Evolutionary conservation across 2,797 vertebrate species (phyloP).

Genomic region (Sebastes matsubarae): DNA sequence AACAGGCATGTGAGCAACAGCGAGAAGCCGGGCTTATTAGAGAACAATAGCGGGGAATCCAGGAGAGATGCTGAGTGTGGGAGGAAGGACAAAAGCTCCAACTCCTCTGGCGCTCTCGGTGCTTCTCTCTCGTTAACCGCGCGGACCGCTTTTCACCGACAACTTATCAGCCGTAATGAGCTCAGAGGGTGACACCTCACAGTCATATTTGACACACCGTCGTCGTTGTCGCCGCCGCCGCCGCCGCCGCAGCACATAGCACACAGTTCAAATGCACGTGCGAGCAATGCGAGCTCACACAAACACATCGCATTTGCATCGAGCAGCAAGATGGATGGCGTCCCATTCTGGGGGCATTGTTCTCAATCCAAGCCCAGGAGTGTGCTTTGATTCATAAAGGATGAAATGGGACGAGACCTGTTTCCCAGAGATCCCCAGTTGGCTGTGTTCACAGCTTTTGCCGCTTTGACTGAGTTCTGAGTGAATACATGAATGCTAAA

Average conservation of each 20-base stretch:
- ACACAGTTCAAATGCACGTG: background rate
- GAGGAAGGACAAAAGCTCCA: constrained; percentile 64
- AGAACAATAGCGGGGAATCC: constrained; percentile 73
- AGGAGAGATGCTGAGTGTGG: constrained; percentile 63
- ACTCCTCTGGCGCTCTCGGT: constrained; percentile 37
- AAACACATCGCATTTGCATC: constrained; percentile 24
- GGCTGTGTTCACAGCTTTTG: constrained; percentile 59
- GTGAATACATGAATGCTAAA: constrained; percentile 78
- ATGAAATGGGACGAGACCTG: constrained; percentile 73
- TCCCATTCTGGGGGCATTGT: constrained; percentile 66
- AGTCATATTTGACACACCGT: constrained; percentile 14
- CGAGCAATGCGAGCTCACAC: background rate
- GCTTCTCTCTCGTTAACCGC: constrained; percentile 62
- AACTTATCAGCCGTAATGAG: constrained; percentile 67
- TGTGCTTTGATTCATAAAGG: constrained; percentile 75
- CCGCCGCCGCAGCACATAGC: background rate
- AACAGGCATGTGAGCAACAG: constrained; percentile 72
- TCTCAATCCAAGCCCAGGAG: constrained; percentile 62
- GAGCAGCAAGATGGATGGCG: constrained; percentile 44
- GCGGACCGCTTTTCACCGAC: background rate
- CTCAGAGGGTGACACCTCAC: constrained; percentile 48
- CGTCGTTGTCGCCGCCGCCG: too few relatives aligned
- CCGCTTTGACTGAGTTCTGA: constrained; percentile 72
- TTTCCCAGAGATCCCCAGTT: constrained; percentile 64
- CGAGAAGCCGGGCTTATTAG: constrained; percentile 74